Conservation (phyloP, 2,113 vertebrate genomes). For the Calyptomena viridis region DNA sequence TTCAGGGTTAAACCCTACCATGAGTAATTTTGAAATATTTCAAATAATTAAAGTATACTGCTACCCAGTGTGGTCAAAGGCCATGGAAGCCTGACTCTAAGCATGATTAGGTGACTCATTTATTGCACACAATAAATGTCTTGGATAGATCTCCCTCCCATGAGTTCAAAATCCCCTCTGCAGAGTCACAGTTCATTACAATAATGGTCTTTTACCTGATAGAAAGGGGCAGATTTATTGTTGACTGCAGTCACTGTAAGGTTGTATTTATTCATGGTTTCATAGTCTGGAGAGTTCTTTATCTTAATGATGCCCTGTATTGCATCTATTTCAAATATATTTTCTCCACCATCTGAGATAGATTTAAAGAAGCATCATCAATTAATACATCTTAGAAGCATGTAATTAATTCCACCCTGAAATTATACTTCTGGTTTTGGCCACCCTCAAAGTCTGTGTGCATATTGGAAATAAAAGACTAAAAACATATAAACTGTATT, state of each 20-base stretch:
- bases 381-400: background rate
- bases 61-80: background rate
- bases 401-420: background rate
- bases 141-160: background rate
- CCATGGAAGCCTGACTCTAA: background rate
- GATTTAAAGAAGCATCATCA: background rate
- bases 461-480: background rate
- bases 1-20: background rate
- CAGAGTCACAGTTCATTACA: background rate
- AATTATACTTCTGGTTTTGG: background rate
- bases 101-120: background rate
- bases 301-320: conserved; percentile 47
- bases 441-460: background rate
- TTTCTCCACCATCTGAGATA: conserved; percentile 37
- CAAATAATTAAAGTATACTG: background rate
- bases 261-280: conserved; percentile 23
- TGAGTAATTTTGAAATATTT: background rate
- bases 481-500: background rate
- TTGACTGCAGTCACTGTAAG: conserved; percentile 57
- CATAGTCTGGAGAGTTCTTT: conserved; percentile 58
- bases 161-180: background rate
- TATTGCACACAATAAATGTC: background rate
- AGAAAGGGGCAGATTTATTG: conserved; percentile 58
- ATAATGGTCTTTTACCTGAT: conserved; percentile 37
- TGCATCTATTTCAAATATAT: conserved; percentile 62